These are phyloP conservation scores for Nemopilema nomurai DNA, from an alignment of 30 jellyfish, hydroid and myxozoan species.

Conservation along the genomic window DNA sequence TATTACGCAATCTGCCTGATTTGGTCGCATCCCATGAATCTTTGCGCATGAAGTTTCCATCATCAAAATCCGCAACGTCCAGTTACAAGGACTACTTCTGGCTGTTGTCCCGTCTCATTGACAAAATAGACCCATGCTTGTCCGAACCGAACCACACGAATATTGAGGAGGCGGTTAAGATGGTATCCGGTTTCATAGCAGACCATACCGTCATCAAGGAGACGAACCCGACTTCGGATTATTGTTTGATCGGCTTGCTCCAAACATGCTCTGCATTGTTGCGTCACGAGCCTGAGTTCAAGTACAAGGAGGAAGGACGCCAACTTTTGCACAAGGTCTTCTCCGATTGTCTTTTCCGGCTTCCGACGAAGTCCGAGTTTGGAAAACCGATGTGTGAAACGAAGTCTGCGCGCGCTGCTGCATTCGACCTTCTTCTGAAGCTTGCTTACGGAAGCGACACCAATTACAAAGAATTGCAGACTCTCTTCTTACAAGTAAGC, in stretches of 20 bases:
- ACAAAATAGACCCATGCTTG: constrained; percentile 46
- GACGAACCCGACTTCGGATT: constrained; percentile 66
- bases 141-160: constrained; percentile 47
- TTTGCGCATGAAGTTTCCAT: constrained; percentile 20
- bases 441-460: constrained; percentile 79
- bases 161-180: constrained; percentile 57
- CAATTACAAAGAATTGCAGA: constrained; percentile 72
- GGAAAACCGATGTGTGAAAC: constrained; percentile 82
- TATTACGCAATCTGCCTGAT: constrained; percentile 74
- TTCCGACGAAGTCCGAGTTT: constrained; percentile 58
- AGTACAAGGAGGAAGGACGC: constrained; percentile 64
- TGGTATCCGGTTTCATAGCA: constrained; percentile 73
- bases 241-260: constrained; percentile 89
- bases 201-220: constrained; percentile 41
- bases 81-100: constrained; percentile 93
- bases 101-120: constrained; percentile 88
- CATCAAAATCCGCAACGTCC: constrained; percentile 62
- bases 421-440: constrained; percentile 85
- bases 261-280: constrained; percentile 88
- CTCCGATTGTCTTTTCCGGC: constrained; percentile 69
- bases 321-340: constrained; percentile 66
- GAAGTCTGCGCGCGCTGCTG: constrained; percentile 92
- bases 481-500: constrained; percentile 58
- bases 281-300: constrained; percentile 89
- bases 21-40: constrained; percentile 54